Base-by-base conservation (phyloP, 1,140 invertebrate genomes). In the Heliconius nattereri region DNA sequence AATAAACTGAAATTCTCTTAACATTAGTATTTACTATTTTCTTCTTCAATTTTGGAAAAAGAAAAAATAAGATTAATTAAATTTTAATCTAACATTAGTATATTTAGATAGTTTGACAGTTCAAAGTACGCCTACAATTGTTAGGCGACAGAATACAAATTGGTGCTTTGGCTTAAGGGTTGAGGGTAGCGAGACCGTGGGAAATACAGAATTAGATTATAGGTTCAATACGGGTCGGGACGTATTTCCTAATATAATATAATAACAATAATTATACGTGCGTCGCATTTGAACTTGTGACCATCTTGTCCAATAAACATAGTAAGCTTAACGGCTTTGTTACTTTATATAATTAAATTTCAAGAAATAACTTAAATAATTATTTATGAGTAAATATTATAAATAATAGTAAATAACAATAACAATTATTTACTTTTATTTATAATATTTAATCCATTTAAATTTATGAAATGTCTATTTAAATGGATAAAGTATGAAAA, bases 401-500 rank as follows among this genome's bases (percentile, higher is more conserved):
- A 66, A 9, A 66, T 66, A 23, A 29, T 16, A 26, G 60, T 66
- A 29, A 66, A 66, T 29, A 66, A n/a, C n/a, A n/a, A n/a, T n/a
- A n/a, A n/a, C n/a, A n/a, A n/a, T n/a, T n/a, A n/a, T n/a, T n/a
- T n/a, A n/a, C n/a, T n/a, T n/a, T n/a, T n/a, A n/a, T n/a, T n/a
- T n/a, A n/a, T n/a, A n/a, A n/a, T n/a, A n/a, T n/a, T n/a, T n/a
- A n/a, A n/a, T n/a, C n/a, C n/a, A n/a, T n/a, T n/a, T n/a, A n/a
- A n/a, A n/a, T n/a, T n/a, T n/a, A n/a, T n/a, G n/a, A n/a, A n/a
- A n/a, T n/a, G n/a, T n/a, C n/a, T n/a, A n/a, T n/a, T n/a, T 29
- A 26, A 66, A 26, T 66, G 45, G n/a, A 74, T 52, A 52, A 29
- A 52, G 29, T 74, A 49, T 74, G 23, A 52, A 45, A 74, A 52